Conservation (phyloP, 2,888 invertebrate species). For the Himalopsyche tibetana region DNA sequence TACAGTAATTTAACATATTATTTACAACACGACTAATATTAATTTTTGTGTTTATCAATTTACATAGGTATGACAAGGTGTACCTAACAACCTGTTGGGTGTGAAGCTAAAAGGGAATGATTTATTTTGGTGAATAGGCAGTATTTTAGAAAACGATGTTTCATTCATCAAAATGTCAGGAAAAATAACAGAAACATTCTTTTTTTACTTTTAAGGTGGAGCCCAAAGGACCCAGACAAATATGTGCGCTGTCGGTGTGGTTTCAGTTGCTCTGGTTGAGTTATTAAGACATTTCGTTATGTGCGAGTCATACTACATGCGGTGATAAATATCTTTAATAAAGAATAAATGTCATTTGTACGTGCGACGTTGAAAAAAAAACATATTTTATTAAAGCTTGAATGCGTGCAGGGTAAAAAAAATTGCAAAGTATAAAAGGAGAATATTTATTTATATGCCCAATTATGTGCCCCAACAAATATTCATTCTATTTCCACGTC, state of each 20-base stretch:
- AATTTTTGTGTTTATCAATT: too few species aligned
- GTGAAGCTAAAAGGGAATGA: not conserved
- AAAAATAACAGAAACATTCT: slow-evolving; percentile 28
- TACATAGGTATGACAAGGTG: too few species aligned
- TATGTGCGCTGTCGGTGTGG: not conserved
- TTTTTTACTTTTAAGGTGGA: slow-evolving; percentile 50
- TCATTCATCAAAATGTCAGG: slow-evolving; percentile 10
- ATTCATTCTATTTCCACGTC: not conserved
- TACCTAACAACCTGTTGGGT: not conserved
- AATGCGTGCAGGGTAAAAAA: slow-evolving; percentile 64
- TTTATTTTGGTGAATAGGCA: slow-evolving; percentile 30
- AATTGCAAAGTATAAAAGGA: slow-evolving; percentile 61
- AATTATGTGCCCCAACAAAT: slow-evolving; percentile 29
- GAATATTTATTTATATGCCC: slow-evolving; percentile 24
- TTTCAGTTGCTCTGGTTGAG: slow-evolving; percentile 22
- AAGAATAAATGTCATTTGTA: slow-evolving; percentile 46
- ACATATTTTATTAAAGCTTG: slow-evolving; percentile 58
- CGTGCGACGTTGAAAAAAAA: slow-evolving; percentile 45
- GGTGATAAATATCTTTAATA: slow-evolving; percentile 53
- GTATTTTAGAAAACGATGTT: slow-evolving; percentile 30
- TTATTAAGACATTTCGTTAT: slow-evolving; percentile 46
- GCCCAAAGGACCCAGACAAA: slow-evolving; percentile 29
- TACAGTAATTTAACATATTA: too few species aligned
- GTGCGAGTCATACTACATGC: slow-evolving; percentile 31
- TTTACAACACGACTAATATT: too few species aligned